Conservation (phyloP, 1,140 invertebrate species). For the Atta colombica region DNA sequence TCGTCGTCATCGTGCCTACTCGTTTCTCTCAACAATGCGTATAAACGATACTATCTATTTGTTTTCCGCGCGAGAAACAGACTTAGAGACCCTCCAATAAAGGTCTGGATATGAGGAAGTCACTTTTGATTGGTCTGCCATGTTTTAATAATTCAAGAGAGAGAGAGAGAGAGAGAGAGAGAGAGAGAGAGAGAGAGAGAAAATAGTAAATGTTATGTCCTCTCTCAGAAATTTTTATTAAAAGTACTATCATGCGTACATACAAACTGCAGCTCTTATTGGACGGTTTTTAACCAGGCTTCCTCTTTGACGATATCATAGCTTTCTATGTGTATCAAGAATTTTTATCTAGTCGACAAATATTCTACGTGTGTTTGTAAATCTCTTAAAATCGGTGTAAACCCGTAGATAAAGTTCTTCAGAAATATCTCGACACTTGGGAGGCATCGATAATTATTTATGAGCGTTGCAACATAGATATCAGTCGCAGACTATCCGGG, state of each 20-base stretch:
- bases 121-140: too few relatives aligned
- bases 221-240: too few relatives aligned
- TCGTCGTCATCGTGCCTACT: not conserved
- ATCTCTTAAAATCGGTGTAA: slow-evolving; percentile 19
- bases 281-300: not conserved
- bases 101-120: too few relatives aligned
- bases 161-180: too few relatives aligned
- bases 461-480: slow-evolving; percentile 34
- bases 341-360: not conserved
- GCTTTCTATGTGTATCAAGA: not conserved
- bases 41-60: slow-evolving; percentile 58
- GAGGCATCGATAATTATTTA: slow-evolving; percentile 4
- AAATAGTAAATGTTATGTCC: too few relatives aligned
- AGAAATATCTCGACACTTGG: slow-evolving; percentile 19
- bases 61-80: slow-evolving; percentile 70
- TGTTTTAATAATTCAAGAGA: too few relatives aligned
- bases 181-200: too few relatives aligned
- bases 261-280: too few relatives aligned
- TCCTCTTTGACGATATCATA: slow-evolving; percentile 39
- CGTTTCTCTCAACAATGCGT: slow-evolving; percentile 27
- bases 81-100: not conserved
- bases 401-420: not conserved
- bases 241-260: too few relatives aligned
- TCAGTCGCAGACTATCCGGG: not conserved
- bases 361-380: not conserved